Base-by-base conservation (phyloP, 2,888 invertebrate species). In the Tiphia femorata region DNA sequence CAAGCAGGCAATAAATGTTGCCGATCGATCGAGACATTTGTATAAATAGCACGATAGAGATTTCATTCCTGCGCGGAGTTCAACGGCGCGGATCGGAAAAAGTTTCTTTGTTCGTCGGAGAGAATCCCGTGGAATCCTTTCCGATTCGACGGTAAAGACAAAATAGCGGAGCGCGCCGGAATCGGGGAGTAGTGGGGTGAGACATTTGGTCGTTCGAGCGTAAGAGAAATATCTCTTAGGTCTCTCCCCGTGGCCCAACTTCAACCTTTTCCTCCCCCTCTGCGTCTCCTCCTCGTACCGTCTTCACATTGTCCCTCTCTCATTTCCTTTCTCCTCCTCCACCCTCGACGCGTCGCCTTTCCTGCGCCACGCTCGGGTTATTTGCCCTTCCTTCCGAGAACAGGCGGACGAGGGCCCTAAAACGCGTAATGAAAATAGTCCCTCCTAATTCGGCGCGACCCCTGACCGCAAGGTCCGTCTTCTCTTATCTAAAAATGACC, bases 361-460 rank as follows among this genome's bases (percentile, higher is more conserved):
- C 25, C 25, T 6, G 25, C 25, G 8, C 5, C 25, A n/a, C n/a
- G 35, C 17, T 12, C 37, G 12, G 40, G 33, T 23, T 64, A 55
- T 49, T 62, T 47, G 55, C 40, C 38, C 53, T 10, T 14, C 40
- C 33, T 3, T 17, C 29, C 12, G 40, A 10, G 42, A 43, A 14
- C 14, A 25, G 19, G 16, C 8, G 20, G 40, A 44, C 44, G 47
- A 62, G 55, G 64, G 62, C 53, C 50, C 49, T 50, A 58, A 69
- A 68, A 60, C 55, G 54, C 71, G 70, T 78, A 78, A 78, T 79
- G 79, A 78, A 78, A 79, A 79, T 78, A 67, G 72, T 64, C 72
- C 71, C 71, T 75, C 62, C 77, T 77, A 77, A 79, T 79, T 79
- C 72, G 59, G 49, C 64, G 53, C 73, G 73, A 73, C 76, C 76